Percentiles rank a stretch among this genome's conserved stretches.
phyloP scores from a whole-genome alignment of 2,113 vertebrate genomes.

The Dicrurus megarhynchus region DNA sequence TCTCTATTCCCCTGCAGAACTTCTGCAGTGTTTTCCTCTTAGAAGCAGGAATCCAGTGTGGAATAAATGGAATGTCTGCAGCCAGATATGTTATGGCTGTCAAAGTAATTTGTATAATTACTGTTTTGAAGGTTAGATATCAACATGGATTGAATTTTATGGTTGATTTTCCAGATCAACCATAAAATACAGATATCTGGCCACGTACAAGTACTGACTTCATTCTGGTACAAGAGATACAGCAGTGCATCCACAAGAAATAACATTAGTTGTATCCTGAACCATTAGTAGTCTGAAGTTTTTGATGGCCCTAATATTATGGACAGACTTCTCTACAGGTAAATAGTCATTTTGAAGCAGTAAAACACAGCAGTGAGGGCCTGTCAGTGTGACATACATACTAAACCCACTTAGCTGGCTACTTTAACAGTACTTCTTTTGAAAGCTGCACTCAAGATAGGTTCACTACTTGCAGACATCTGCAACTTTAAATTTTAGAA shows the following conservation, averaged over 20 bases:
- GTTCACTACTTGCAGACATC: background rate
- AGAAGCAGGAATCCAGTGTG: background rate
- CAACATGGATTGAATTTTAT: background rate
- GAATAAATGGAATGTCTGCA: background rate
- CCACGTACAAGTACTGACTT: background rate
- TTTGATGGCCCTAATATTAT: background rate
- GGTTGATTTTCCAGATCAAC: background rate
- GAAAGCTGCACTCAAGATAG: background rate
- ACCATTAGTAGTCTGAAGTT: background rate
- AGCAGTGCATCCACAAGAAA: background rate
- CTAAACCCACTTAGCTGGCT: background rate
- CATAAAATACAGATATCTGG: too few relatives aligned
- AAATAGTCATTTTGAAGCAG: background rate
- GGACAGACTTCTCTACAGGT: conserved; percentile 5
- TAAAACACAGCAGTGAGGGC: background rate
- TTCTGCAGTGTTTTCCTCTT: background rate
- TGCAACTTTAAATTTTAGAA: background rate
- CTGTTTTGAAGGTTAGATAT: background rate
- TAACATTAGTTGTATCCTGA: background rate
- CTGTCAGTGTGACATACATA: background rate
- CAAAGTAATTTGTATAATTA: background rate
- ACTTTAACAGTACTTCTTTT: background rate
- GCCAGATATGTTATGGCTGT: background rate
- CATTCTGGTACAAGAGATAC: background rate
- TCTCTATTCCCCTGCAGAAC: background rate